Percentiles rank a stretch among this genome's conserved stretches.
phyloP scores from a whole-genome alignment of 2,888 invertebrate genomes.

The Chaetogeoica ovagalla region DNA sequence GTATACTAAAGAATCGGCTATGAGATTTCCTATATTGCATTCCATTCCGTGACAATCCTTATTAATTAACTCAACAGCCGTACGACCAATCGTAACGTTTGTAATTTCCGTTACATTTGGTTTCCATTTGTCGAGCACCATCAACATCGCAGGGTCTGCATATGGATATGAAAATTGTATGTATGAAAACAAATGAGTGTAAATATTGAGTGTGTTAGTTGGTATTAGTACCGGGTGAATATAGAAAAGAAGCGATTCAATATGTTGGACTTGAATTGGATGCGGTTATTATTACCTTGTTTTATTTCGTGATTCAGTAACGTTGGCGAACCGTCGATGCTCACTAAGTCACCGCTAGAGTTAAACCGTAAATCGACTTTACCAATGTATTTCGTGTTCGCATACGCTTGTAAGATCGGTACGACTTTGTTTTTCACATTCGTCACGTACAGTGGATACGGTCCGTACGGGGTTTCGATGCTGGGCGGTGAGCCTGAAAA shows the following conservation, averaged over 20 bases:
- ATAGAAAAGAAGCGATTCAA: too few species aligned
- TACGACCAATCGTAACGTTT: constrained; percentile 10
- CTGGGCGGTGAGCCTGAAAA: constrained; percentile 65
- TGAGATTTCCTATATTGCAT: constrained; percentile 83
- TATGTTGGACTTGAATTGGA: too few species aligned
- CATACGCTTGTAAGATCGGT: constrained; percentile 86
- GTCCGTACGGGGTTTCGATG: constrained; percentile 68
- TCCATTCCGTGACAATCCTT: constrained; percentile 70
- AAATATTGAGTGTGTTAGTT: too few species aligned
- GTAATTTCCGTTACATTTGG: background rate
- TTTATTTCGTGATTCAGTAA: constrained; percentile 69
- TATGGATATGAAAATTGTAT: background rate
- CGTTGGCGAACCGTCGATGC: constrained; percentile 75
- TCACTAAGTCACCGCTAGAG: constrained; percentile 69
- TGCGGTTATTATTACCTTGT: constrained; percentile 60
- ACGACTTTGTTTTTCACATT: constrained; percentile 74
- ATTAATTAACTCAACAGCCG: constrained; percentile 54
- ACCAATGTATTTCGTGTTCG: constrained; percentile 89
- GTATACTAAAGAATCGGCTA: constrained; percentile 75
- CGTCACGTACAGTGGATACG: constrained; percentile 74
- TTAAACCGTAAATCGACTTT: constrained; percentile 73
- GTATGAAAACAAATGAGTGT: too few species aligned
- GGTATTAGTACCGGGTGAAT: too few species aligned
- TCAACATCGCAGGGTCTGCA: constrained; percentile 27
- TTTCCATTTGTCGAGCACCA: constrained; percentile 25